phyloP scores from a whole-genome alignment of 2,113 vertebrate genomes.

The Protobothrops flavoviridis region DNA sequence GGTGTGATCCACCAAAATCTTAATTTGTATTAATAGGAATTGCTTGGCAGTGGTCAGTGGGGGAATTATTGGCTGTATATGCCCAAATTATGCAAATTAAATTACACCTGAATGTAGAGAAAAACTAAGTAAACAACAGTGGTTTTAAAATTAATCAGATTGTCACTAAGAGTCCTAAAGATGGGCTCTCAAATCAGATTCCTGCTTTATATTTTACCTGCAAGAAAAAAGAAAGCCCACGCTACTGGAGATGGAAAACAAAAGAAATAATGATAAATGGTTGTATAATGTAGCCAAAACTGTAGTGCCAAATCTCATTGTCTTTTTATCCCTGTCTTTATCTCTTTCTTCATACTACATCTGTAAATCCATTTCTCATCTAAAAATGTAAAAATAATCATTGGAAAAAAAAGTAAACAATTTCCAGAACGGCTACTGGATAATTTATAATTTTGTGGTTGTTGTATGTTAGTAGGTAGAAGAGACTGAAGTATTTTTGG shows the following conservation, averaged over 20 bases:
- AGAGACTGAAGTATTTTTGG: slow-evolving; percentile 85
- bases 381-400: slow-evolving; percentile 62
- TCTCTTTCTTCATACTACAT: slow-evolving; percentile 56
- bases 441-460: slow-evolving; percentile 82
- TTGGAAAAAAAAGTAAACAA: slow-evolving; percentile 31
- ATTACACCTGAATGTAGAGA: not conserved
- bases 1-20: not conserved
- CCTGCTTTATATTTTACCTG: slow-evolving; percentile 6
- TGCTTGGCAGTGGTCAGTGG: not conserved
- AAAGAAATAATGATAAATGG: slow-evolving; percentile 64
- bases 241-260: slow-evolving; percentile 50
- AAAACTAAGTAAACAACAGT: not conserved
- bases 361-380: slow-evolving; percentile 77
- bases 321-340: slow-evolving; percentile 39
- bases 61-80: not conserved
- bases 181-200: not conserved
- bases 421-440: slow-evolving; percentile 69
- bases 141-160: not conserved
- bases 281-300: slow-evolving; percentile 68
- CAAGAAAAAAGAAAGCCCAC: not conserved
- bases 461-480: slow-evolving; percentile 85
- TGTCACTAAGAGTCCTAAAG: not conserved
- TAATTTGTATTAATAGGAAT: not conserved
- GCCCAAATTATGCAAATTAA: not conserved
- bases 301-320: slow-evolving; percentile 68